Percentiles rank a stretch among this genome's conserved stretches.
Evolutionary conservation across 2,888 invertebrate genomes (phyloP).

Genomic region (Gryllus longicercus): DNA sequence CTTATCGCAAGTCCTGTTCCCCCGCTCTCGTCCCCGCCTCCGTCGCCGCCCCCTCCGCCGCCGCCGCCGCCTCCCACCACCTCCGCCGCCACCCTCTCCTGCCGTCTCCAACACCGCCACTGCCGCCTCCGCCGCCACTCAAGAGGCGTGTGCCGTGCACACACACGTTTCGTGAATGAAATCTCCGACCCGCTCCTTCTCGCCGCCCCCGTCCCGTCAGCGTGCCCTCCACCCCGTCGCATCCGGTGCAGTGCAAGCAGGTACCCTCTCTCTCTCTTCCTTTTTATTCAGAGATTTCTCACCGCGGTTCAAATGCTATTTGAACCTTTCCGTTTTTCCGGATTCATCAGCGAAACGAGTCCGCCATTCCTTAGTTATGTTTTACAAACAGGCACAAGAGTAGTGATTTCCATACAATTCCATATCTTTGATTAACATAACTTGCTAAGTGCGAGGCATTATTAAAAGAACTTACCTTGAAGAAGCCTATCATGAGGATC

Average conservation of each 20-base stretch:
- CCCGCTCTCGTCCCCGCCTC: neutral
- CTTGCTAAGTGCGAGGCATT: conserved; percentile 5
- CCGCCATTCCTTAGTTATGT: neutral
- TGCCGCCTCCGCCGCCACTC: no score
- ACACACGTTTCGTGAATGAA: no score
- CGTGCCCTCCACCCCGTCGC: no score
- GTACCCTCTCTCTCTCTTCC: no score
- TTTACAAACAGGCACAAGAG: neutral
- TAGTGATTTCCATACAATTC: neutral
- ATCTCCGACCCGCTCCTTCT: no score
- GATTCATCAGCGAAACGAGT: conserved; percentile 1
- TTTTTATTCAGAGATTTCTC: neutral
- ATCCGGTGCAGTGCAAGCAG: no score
- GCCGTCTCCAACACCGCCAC: no score
- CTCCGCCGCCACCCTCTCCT: no score
- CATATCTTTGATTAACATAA: neutral
- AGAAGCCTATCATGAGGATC: neutral
- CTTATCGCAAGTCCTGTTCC: neutral
- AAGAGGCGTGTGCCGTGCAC: no score
- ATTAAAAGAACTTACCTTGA: conserved; percentile 17
- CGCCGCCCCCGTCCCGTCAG: no score
- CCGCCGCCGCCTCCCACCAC: neutral
- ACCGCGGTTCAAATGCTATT: neutral
- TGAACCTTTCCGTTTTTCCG: conserved; percentile 4
- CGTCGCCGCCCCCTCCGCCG: neutral